phyloP scores from a whole-genome alignment of 2,888 invertebrate genomes.

The Tetragnatha montana region DNA sequence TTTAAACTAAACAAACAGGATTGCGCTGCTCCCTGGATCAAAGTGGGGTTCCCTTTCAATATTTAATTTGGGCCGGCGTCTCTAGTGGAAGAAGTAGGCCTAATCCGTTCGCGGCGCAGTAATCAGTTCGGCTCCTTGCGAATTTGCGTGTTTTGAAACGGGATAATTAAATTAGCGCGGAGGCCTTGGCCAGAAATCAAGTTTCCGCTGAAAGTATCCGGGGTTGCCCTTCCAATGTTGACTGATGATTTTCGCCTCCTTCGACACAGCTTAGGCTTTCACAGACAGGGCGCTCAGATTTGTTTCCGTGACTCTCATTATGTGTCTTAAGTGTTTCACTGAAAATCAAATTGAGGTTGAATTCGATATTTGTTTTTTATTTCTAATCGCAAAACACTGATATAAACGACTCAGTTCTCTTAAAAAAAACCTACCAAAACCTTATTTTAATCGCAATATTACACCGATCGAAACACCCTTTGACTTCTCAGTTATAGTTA shows the following conservation, averaged over 20 bases:
- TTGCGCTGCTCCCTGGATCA: conserved; percentile 15
- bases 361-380: no score
- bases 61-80: conserved; percentile 35
- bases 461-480: no score
- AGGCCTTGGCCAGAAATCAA: conserved; percentile 24
- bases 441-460: no score
- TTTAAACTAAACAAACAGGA: conserved; percentile 41
- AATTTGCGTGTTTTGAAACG: conserved; percentile 43
- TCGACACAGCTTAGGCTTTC: conserved; percentile 16
- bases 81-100: background rate
- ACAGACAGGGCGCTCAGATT: conserved; percentile 13
- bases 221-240: conserved; percentile 3
- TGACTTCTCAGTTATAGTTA: no score
- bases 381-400: no score
- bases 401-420: no score
- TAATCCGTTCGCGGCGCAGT: conserved; percentile 27
- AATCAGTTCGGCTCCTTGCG: conserved; percentile 15
- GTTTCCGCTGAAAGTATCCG: conserved; percentile 27
- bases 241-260: conserved; percentile 16
- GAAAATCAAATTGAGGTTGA: no score
- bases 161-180: conserved; percentile 42
- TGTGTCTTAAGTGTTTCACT: no score
- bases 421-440: no score
- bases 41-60: conserved; percentile 18
- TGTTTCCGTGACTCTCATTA: background rate